Percentiles rank a stretch among this genome's conserved stretches.
These are phyloP conservation scores for Macrosiphum euphorbiae DNA, from an alignment of 2,888 invertebrate genomes.

Conservation along the genomic window DNA sequence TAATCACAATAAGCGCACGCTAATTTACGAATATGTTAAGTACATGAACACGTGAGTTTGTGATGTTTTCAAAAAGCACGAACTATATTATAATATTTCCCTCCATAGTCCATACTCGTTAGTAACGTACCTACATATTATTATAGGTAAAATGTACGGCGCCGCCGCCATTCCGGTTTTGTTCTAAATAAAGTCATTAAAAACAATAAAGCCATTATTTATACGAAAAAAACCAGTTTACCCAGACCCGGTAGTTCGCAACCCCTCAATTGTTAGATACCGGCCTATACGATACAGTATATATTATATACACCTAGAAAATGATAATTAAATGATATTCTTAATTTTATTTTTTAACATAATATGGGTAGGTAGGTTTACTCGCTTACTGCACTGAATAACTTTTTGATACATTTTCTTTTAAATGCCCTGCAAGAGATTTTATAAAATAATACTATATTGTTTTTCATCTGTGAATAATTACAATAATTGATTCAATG, in stretches of 20 bases:
- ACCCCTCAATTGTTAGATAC: conserved; percentile 60
- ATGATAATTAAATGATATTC: conserved; percentile 48
- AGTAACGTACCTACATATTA: not conserved
- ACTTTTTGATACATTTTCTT: not conserved
- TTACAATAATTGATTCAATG: not conserved
- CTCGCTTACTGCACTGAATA: not conserved
- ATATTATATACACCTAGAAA: conserved; percentile 17
- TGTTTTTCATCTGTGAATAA: not conserved
- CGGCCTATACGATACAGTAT: conserved; percentile 15
- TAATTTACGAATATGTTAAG: conserved; percentile 19
- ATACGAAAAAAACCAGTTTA: conserved; percentile 60
- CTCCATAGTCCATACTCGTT: conserved; percentile 23
- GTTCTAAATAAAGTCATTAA: conserved; percentile 65
- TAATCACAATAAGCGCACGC: not conserved
- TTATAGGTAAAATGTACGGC: not conserved
- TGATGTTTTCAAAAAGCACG: conserved; percentile 28
- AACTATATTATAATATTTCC: conserved; percentile 37
- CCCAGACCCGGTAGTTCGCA: conserved; percentile 60
- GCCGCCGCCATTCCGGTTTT: conserved; percentile 60
- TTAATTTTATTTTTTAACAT: not conserved
- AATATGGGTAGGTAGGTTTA: too few species aligned
- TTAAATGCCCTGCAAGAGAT: not conserved
- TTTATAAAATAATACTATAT: too few species aligned
- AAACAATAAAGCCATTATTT: conserved; percentile 63
- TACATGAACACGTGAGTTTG: not conserved